Percentiles rank a stretch among this genome's conserved stretches.
These are phyloP conservation scores for Diglossa brunneiventris DNA, from an alignment of 2,113 vertebrate species.

Conservation along the genomic window DNA sequence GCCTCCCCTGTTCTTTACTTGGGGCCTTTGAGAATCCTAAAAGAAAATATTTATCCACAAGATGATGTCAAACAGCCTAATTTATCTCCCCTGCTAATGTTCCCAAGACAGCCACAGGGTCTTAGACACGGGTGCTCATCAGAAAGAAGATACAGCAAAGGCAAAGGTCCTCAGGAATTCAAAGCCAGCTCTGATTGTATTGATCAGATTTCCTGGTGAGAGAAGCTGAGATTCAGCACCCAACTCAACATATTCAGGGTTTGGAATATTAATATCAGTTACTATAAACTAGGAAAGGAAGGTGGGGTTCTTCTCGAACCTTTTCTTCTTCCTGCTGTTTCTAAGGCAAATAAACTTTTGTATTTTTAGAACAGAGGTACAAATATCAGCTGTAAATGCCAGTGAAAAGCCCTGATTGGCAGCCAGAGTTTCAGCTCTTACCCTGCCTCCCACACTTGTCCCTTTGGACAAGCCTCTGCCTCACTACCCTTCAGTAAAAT, in stretches of 20 bases:
- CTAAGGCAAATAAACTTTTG: background rate
- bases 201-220: background rate
- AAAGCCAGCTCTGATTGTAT: background rate
- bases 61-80: constrained; percentile 66
- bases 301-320: background rate
- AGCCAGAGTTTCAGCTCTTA: background rate
- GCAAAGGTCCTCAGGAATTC: background rate
- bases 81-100: constrained; percentile 26
- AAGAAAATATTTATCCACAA: constrained; percentile 54
- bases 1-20: background rate
- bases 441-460: background rate
- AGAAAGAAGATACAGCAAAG: background rate
- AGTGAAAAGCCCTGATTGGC: background rate
- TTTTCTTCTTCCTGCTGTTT: background rate
- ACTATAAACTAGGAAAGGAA: background rate
- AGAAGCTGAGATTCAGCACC: background rate
- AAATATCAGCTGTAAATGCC: constrained; percentile 10
- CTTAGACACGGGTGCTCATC: background rate
- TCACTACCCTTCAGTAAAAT: background rate
- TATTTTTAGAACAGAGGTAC: constrained; percentile 16
- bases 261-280: background rate
- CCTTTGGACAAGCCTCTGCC: background rate
- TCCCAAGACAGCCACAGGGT: background rate
- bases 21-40: background rate
- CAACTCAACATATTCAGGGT: background rate